phyloP scores from a whole-genome alignment of 2,113 vertebrate species.

The Lepidiolamprologus cunningtoni region DNA sequence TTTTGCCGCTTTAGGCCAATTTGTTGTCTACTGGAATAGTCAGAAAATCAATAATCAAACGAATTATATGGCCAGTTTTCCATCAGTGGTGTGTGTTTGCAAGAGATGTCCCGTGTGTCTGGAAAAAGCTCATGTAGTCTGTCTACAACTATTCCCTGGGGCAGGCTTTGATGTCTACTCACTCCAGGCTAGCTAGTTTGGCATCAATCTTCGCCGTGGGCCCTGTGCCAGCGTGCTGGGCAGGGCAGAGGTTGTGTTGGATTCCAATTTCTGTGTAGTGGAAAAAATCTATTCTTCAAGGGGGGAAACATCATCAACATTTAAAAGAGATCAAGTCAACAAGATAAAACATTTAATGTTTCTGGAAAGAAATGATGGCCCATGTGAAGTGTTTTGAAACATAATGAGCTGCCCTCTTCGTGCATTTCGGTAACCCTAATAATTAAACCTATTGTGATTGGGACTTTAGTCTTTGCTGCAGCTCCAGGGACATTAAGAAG shows the following conservation, averaged over 20 bases:
- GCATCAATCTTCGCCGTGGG: constrained; percentile 22
- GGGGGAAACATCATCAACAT: constrained; percentile 20
- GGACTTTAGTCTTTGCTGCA: constrained; percentile 25
- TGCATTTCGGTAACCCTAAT: constrained; percentile 16
- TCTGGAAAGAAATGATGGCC: constrained; percentile 12
- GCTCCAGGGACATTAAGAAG: background rate
- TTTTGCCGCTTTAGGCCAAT: background rate
- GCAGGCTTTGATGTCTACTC: constrained; percentile 34
- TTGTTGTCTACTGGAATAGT: background rate
- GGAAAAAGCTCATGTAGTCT: background rate
- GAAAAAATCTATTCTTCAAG: constrained; percentile 13
- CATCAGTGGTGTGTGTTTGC: background rate
- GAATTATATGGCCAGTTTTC: background rate
- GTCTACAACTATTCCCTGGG: constrained; percentile 1
- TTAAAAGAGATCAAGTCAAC: constrained; percentile 29
- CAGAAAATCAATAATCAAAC: constrained; percentile 14
- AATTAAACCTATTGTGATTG: constrained; percentile 38
- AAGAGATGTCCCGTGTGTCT: background rate
- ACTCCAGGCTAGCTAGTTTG: constrained; percentile 30
- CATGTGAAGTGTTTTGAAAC: constrained; percentile 20
- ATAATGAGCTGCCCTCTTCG: constrained; percentile 29
- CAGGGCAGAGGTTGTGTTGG: constrained; percentile 12
- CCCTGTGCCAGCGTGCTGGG: background rate
- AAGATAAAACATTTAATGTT: constrained; percentile 1
- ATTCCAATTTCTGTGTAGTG: background rate